Evolutionary conservation across 2,888 invertebrate genomes (phyloP), one percentile per base, ranked within the genome.

Genomic region (Melanostoma scalare): DNA sequence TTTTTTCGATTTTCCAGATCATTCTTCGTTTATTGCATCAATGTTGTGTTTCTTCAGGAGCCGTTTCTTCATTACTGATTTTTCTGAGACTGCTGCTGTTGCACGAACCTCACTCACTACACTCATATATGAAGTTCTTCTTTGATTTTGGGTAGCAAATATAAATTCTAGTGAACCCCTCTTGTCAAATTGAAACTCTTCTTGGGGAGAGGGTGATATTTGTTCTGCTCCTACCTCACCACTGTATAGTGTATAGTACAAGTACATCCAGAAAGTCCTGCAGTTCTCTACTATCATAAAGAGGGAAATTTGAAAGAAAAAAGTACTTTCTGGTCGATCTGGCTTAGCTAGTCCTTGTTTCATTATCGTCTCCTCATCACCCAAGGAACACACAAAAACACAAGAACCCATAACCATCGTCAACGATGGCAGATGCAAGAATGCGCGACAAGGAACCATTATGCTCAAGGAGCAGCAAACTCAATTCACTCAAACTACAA

Each of bases 301-400:
- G 20, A 20, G 20, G 20, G 20, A 20, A 20, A 20, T 44, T 61
- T 31, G 46, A 65, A 53, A 10, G 68, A 56, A 53, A 63, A 63
- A 36, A 35, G 38, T 53, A 33, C 56, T 82, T 84, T 84, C 82
- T 84, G 82, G 79, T 84, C 78, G 82, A 84, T 84, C 82, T 84
- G 74, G 82, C 82, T 84, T 69, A 78, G 82, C 78, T 84, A 74
- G 74, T 84, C 82, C 69, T 60, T 8, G 6, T 61, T 31, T 58
- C 52, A 38, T 77, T 10, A 35, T 60, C 63, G 74, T 69, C 68
- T 48, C 44, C 40, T 46, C 46, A 71, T 81, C 80, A 81, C 76
- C 80, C 80, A 81, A 81, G 58, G 58, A 72, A n/a, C 55, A 53
- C 9, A 63, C 6, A 33, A 35, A 36, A 38, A 4, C 36, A 46